A percentile compares a stretch with the other conserved stretches of the same genome.
These are phyloP conservation scores for Microcebus ravelobensis DNA, from an alignment of 2,113 vertebrate species.

Conservation along the genomic window DNA sequence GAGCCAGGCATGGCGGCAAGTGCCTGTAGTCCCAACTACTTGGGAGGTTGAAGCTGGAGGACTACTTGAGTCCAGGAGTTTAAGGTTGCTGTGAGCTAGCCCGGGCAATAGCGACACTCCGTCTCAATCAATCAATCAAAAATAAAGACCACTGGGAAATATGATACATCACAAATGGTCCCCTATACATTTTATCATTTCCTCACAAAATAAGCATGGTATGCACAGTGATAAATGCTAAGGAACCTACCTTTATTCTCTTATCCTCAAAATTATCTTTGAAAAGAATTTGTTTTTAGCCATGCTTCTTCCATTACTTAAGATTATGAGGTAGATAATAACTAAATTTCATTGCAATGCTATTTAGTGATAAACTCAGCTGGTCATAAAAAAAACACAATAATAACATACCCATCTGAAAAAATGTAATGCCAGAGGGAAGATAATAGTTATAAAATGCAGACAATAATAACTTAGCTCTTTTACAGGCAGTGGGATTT, in stretches of 20 bases:
- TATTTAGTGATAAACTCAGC: conserved; percentile 28
- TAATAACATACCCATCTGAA: background rate
- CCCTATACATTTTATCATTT: background rate
- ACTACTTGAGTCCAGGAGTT: no score
- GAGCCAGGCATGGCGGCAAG: no score
- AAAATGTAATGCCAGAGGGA: background rate
- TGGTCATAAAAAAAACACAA: background rate
- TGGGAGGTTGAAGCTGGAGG: no score
- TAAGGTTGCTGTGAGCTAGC: no score
- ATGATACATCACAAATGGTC: background rate
- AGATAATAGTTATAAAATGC: background rate
- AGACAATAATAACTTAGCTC: background rate
- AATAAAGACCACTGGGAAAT: background rate
- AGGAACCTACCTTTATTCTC: background rate
- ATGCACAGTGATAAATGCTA: background rate
- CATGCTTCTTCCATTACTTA: background rate
- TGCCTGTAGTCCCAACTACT: no score
- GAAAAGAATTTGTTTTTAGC: background rate
- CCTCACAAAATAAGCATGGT: background rate
- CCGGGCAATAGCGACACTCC: no score
- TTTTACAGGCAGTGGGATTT: conserved; percentile 17
- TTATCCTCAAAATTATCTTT: background rate
- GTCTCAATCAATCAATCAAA: no score
- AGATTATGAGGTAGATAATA: conserved; percentile 5
- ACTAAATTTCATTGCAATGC: background rate